Conservation (phyloP, 2,888 invertebrate genomes). For the Drosophila greeni region DNA sequence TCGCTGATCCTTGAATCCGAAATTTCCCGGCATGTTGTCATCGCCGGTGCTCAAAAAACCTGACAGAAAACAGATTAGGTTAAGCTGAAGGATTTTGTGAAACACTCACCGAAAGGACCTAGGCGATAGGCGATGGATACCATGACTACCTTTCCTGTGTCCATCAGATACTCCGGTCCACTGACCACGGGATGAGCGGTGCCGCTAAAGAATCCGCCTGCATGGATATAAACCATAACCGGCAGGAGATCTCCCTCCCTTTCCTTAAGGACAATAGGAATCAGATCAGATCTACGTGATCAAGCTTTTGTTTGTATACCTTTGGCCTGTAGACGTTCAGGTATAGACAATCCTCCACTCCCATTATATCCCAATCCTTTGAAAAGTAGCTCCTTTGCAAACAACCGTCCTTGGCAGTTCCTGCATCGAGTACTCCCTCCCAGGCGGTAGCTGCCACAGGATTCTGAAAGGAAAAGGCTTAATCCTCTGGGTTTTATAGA, state of each 20-base stretch:
- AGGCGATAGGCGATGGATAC: constrained; percentile 78
- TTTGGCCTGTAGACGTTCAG: constrained; percentile 79
- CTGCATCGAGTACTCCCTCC: constrained; percentile 70
- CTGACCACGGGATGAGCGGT: constrained; percentile 73
- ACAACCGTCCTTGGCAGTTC: constrained; percentile 76
- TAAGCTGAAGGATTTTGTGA: neutral
- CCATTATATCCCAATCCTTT: constrained; percentile 63
- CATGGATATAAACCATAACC: constrained; percentile 80
- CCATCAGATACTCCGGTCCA: constrained; percentile 80
- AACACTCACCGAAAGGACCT: constrained; percentile 65
- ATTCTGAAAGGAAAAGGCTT: constrained; percentile 57
- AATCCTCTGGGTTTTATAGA: neutral
- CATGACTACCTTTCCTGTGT: constrained; percentile 76
- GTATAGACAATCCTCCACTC: constrained; percentile 80
- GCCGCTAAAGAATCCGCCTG: constrained; percentile 80
- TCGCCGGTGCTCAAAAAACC: constrained; percentile 79
- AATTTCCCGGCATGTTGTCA: constrained; percentile 79
- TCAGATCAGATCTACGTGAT: no score
- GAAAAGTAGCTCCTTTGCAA: constrained; percentile 79
- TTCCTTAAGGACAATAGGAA: constrained; percentile 15
- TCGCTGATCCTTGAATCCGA: constrained; percentile 79
- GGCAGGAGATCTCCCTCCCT: constrained; percentile 57
- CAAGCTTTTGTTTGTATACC: constrained; percentile 17
- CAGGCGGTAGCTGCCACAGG: constrained; percentile 64
- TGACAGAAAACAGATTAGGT: constrained; percentile 18